Conservation (phyloP, 2,888 invertebrate genomes). For the Sinotaia quadrata region DNA sequence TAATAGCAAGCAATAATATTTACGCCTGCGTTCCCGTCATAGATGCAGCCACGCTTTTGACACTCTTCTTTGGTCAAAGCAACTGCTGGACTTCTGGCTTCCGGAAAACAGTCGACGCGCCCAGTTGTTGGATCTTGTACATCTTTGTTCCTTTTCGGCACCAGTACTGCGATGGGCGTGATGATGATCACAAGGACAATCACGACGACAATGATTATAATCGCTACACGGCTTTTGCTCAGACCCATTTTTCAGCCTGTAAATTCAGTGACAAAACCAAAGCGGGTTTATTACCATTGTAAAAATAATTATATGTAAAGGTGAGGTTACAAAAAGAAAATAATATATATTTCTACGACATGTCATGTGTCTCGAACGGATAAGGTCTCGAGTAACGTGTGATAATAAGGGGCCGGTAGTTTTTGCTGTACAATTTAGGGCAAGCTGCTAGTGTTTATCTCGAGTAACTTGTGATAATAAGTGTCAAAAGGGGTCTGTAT, state of each 20-base stretch:
- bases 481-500: no score
- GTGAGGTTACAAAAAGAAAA: no score
- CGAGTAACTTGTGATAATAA: no score
- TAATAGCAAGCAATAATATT: slow-evolving; percentile 8
- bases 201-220: slow-evolving; percentile 16
- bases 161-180: slow-evolving; percentile 16
- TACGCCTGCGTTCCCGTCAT: neutral
- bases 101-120: slow-evolving; percentile 19
- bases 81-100: neutral
- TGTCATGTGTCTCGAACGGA: no score
- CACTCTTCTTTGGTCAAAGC: slow-evolving; percentile 4
- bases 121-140: neutral
- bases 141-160: neutral
- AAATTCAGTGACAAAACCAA: no score
- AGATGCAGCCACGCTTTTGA: neutral
- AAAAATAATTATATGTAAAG: no score
- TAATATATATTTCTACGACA: no score
- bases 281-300: no score
- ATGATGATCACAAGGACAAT: slow-evolving; percentile 14
- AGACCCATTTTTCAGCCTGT: neutral
- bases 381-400: no score
- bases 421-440: no score
- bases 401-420: no score
- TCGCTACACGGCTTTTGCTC: neutral
- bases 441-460: no score